phyloP scores from a whole-genome alignment of 2,888 invertebrate species.

The Timandra comae region DNA sequence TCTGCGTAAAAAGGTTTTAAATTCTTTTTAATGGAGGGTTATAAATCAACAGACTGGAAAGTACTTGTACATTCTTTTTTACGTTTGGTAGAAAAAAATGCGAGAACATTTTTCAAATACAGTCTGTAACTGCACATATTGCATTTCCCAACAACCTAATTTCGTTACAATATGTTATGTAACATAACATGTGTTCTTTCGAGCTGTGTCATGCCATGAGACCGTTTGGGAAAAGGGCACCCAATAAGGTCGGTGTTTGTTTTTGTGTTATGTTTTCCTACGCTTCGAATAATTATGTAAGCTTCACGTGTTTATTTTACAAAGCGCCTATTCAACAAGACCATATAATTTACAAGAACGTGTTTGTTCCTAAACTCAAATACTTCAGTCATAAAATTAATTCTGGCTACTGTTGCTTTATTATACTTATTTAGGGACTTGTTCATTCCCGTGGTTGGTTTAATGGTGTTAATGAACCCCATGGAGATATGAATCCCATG shows the following conservation, averaged over 20 bases:
- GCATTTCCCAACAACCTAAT: slow-evolving; percentile 5
- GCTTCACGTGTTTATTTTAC: slow-evolving; percentile 1
- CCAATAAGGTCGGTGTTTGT: slow-evolving; percentile 7
- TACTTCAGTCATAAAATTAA: too few relatives aligned
- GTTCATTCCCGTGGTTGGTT: too few relatives aligned
- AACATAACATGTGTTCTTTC: slow-evolving; percentile 18
- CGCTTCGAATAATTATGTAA: not conserved
- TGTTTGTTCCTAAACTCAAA: too few relatives aligned
- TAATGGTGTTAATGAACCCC: too few relatives aligned
- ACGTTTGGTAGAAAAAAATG: too few relatives aligned
- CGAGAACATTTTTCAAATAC: too few relatives aligned
- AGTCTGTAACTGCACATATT: slow-evolving; percentile 11
- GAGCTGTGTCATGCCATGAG: slow-evolving; percentile 14
- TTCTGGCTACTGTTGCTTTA: too few relatives aligned
- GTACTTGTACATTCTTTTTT: too few relatives aligned
- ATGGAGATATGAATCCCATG: too few relatives aligned
- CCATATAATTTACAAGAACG: not conserved
- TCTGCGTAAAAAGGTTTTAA: too few relatives aligned
- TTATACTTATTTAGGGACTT: slow-evolving; percentile 12
- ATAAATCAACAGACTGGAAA: too few relatives aligned
- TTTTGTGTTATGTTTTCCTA: slow-evolving; percentile 1
- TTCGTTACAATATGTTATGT: slow-evolving; percentile 18
- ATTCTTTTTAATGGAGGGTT: too few relatives aligned
- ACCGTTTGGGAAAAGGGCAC: slow-evolving; percentile 6
- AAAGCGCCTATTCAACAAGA: slow-evolving; percentile 1